Evolutionary conservation across 2,113 vertebrate genomes (phyloP), one percentile per base, ranked within the genome.

Genomic region (Procavia capensis): DNA sequence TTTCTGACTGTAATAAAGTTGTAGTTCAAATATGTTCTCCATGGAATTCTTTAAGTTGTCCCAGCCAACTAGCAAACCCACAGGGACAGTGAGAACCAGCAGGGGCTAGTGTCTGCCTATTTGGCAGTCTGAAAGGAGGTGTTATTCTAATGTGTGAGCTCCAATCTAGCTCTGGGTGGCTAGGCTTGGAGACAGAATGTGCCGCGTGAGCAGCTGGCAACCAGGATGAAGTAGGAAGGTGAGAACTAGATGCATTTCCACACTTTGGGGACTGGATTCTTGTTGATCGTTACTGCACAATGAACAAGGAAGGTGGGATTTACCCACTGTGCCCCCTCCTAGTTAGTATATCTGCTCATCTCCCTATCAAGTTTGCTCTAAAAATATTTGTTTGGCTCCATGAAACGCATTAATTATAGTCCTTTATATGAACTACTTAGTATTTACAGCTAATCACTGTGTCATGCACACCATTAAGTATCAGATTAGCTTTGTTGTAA

Each of bases 401-500:
- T 36, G 22, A 84, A 41, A 25, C 2, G 0, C 16, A 7, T 31
- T 80, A 36, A 92, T 87, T 89, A 72, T 2, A 66, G 47, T 10
- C 13, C 20, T 94, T 94, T 57, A 29, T 76, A 20, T 6, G 39
- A 80, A 47, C 27, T n/a, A 41, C 75, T 74, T 59, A 45, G 36
- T 63, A 2, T 90, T 82, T 85, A 88, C 45, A 47, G 29, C 61
- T 92, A 74, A 81, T 82, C 47, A 24, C n/a, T 25, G 80, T 29
- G 47, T 29, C 54, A 6, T 31, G 5, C 39, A 63, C 72, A 29
- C 29, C 10, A 20, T 70, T 61, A 83, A 75, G 43, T 34, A 16
- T 70, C 81, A 93, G 61, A 45, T 92, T 82, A 68, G 87, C 72
- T 70, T 90, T 59, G 22, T 70, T 45, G 3, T 84, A 39, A 94